Evolutionary conservation across 2,888 invertebrate species (phyloP), one percentile per base, ranked within the genome.

Genomic region (Tuta absoluta): DNA sequence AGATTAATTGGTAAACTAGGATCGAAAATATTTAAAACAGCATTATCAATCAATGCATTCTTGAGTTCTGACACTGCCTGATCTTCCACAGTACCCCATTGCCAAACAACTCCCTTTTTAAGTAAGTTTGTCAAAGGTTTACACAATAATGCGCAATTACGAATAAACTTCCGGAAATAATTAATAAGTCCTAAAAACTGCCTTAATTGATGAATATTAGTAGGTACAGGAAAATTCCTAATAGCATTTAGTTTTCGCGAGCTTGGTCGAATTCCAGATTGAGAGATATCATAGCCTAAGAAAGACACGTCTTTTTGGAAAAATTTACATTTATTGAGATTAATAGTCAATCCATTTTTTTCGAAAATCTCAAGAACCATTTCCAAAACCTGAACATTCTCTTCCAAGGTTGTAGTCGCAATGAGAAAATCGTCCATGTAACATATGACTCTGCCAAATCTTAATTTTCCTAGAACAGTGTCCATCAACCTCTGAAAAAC

Each of bases 401-500:
- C 51, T 38, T 68, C 66, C 3, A 66, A 51, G 0, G 62, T 58
- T 53, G 65, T 49, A 4, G 65, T 68, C 0, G 67, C 67, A 11
- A 67, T 63, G 24, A 57, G 28, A 17, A 57, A 33, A 24, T 68
- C 68, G 23, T 68, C 68, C 66, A 70, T 67, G 45, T 64, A 70
- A 48, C 57, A 57, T 11, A 57, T 37, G n/a, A 57, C 57, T 4
- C 57, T 12, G 8, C 57, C 57, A 63, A 68, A 69, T 21, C 67
- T 60, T 14, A 67, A 14, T 33, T 67, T 66, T 0, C 62, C 62
- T 0, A 76, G 19, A 7, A 75, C 65, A 24, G 70, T 72, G 60
- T 75, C 69, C 67, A 78, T 75, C 3, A 69, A n/a, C 3, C 71
- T 62, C 51, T 73, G 73, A 45, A 73, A 75, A 0, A n/a, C n/a